Conservation (phyloP, 2,797 vertebrate species). For the Spea hammondii region DNA sequence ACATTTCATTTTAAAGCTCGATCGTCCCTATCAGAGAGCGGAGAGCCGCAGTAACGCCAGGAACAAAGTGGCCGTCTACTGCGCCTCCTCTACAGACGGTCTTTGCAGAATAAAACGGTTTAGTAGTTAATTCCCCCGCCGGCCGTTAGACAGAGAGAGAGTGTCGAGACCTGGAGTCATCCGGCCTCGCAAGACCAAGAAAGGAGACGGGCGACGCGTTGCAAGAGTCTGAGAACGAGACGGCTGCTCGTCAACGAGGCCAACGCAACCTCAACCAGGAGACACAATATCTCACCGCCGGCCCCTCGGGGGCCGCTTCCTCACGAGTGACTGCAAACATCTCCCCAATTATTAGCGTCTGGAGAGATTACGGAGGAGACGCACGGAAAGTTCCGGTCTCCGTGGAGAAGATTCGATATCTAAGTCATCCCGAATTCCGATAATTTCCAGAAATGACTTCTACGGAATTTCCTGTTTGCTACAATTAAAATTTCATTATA, state of each 20-base stretch:
- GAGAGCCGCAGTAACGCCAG: too few species aligned
- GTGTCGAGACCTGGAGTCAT: background rate
- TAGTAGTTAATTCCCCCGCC: too few species aligned
- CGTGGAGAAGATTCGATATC: background rate
- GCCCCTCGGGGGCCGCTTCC: background rate
- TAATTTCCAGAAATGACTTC: background rate
- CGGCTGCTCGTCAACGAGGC: background rate
- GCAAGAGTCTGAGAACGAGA: background rate
- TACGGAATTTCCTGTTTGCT: background rate
- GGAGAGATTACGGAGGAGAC: constrained; percentile 9
- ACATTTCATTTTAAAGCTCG: too few species aligned
- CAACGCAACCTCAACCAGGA: background rate
- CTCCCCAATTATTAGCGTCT: background rate
- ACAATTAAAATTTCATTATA: background rate
- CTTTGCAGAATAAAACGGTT: too few species aligned
- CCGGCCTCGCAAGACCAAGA: background rate
- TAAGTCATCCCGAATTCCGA: background rate
- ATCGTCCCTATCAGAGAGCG: too few species aligned
- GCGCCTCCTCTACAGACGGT: too few species aligned
- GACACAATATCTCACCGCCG: rapidly evolving
- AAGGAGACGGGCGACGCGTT: background rate
- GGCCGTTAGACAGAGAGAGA: constrained; percentile 2
- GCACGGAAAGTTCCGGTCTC: constrained; percentile 11
- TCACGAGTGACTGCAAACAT: background rate
- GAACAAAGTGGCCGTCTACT: too few species aligned